Evolutionary conservation across 2,797 vertebrate species (phyloP).

Genomic region (Ctenopoma multispine): DNA sequence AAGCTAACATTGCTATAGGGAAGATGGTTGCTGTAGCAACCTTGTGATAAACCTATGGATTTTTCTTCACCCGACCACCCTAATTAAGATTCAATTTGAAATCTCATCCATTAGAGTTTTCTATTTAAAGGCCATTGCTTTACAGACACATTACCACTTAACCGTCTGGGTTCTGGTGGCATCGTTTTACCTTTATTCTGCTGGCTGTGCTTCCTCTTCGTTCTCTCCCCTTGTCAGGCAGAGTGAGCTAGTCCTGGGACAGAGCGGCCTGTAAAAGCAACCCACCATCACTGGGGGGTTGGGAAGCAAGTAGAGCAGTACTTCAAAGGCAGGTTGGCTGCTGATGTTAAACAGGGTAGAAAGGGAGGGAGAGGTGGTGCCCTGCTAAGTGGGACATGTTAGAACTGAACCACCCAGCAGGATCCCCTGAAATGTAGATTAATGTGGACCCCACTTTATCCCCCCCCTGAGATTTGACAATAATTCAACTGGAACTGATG

Average conservation of each 20-base stretch:
- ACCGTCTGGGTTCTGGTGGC: conserved; percentile 20
- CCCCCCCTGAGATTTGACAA: conserved; percentile 44
- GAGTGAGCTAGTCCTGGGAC: conserved; percentile 62
- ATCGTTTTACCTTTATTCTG: conserved; percentile 56
- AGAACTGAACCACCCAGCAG: conserved; percentile 76
- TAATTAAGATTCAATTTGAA: conserved; percentile 51
- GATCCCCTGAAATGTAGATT: conserved; percentile 80
- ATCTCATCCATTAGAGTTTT: conserved; percentile 17
- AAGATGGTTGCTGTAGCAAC: conserved; percentile 59
- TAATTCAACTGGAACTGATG: conserved; percentile 55
- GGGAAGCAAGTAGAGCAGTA: conserved; percentile 62
- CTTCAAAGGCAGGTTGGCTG: conserved; percentile 78
- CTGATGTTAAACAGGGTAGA: conserved; percentile 79
- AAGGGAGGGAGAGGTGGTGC: conserved; percentile 62
- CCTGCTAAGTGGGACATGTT: conserved; percentile 75
- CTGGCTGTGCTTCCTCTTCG: conserved; percentile 52
- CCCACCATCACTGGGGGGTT: conserved; percentile 65
- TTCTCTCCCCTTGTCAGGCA: conserved; percentile 71
- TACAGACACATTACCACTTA: conserved; percentile 15
- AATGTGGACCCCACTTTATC: conserved; percentile 48
- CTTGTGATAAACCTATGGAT: conserved; percentile 50
- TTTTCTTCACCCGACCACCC: conserved; percentile 32
- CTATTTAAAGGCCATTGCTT: conserved; percentile 11
- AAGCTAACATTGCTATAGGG: conserved; percentile 58
- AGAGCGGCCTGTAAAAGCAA: conserved; percentile 67